These are phyloP conservation scores for Petrophora chlorosata DNA, from an alignment of 2,888 invertebrate species.

Conservation along the genomic window DNA sequence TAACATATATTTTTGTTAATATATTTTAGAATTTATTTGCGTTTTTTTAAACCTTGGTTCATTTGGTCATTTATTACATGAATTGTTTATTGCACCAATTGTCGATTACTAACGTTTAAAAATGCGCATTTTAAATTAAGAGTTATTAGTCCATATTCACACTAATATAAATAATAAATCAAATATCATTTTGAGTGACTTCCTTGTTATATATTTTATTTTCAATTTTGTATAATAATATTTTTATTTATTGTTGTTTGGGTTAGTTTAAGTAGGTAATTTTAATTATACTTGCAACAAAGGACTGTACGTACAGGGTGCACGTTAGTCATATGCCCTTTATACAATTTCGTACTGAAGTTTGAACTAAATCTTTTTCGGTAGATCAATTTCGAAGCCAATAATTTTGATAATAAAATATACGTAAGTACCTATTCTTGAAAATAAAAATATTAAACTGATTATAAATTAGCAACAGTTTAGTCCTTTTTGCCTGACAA, in stretches of 20 bases:
- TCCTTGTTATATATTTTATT: not conserved
- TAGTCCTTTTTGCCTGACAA: not conserved
- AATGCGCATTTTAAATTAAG: no score
- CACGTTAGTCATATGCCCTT: constrained; percentile 25
- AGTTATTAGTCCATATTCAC: no score
- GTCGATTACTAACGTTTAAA: no score
- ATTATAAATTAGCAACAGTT: not conserved
- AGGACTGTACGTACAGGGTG: constrained; percentile 33
- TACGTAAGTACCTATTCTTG: not conserved
- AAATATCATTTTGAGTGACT: no score
- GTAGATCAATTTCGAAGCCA: constrained; percentile 1
- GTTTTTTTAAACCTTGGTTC: no score
- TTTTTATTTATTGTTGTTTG: constrained; percentile 6
- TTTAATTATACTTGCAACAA: constrained; percentile 20
- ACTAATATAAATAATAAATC: no score
- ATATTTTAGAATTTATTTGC: no score
- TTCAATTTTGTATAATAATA: no score
- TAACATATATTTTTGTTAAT: no score
- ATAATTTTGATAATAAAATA: constrained; percentile 3
- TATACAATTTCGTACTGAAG: not conserved
- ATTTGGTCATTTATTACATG: no score
- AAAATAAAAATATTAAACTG: not conserved
- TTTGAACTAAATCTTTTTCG: not conserved
- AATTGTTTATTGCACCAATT: no score
- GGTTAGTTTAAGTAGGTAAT: constrained; percentile 18